Evolutionary conservation across 2,888 invertebrate species (phyloP), one percentile per base, ranked within the genome.

Genomic region (Coelogynopora nodosa): DNA sequence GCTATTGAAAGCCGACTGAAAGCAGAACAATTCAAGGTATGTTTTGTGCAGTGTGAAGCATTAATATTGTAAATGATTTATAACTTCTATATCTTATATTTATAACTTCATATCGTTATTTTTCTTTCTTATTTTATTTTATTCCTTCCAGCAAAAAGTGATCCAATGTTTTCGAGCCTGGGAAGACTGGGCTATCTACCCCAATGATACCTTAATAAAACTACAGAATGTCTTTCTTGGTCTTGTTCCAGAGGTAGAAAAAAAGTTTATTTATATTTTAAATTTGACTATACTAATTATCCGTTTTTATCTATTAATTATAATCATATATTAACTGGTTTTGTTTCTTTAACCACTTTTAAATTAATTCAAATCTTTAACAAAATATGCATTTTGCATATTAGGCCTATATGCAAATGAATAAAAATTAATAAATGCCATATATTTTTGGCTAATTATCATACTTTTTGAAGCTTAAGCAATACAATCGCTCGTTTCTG

Each of bases 161-260:
- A 94, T 96, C 0, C 81, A 74, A n/a, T 87, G 87, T 30, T 87
- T 98, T 91, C 94, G 96, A 90, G 96, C 97, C 0, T 98, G 99
- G 98, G 97, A 98, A 92, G 98, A 99, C 91, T 97, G 97, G 95
- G 95, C 96, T 23, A 94, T 99, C 88, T 99, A 98, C 93, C 96
- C 98, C 0, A 95, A 95, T 87, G 97, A 98, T 89, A 96, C 95
- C 92, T 93, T 99, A 88, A 94, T 95, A 88, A 95, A 94, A 90
- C 93, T 97, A 88, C 96, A 97, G 91, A 96, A 96, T 90, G 94
- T 95, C 13, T 98, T 99, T 92, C 93, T 97, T 0, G 99, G 99
- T 30, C 28, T 86, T n/a, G 67, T 85, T 85, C 74, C 74, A 13
- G 74, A 74, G 10, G 74, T 74, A 49, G 18, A 18, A 10, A 10